phyloP scores from a whole-genome alignment of 2,888 invertebrate genomes.

The Flexamia atlantica region DNA sequence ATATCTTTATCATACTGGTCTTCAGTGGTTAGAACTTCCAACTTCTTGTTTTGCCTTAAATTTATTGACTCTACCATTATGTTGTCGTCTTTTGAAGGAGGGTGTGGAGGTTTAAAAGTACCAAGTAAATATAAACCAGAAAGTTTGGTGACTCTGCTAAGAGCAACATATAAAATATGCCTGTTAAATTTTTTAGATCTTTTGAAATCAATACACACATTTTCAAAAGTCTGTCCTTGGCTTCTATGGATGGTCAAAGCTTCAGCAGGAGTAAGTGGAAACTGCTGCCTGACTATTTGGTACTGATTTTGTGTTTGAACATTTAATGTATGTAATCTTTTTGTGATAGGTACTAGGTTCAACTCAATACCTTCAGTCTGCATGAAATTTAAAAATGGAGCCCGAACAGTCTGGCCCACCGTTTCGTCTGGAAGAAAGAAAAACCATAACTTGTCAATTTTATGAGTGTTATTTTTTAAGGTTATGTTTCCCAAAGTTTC shows the following conservation, averaged over 20 bases:
- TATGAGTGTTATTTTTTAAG: not conserved
- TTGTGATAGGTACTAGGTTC: not conserved
- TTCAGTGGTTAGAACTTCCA: too few species aligned
- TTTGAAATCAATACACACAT: slow-evolving; percentile 21
- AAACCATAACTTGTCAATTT: slow-evolving; percentile 39
- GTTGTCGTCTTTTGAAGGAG: too few species aligned
- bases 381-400: slow-evolving; percentile 21
- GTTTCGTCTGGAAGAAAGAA: not conserved
- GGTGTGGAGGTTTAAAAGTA: too few species aligned
- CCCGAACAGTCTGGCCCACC: not conserved
- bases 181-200: slow-evolving; percentile 5
- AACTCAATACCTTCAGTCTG: not conserved
- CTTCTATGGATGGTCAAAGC: slow-evolving; percentile 35
- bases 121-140: slow-evolving; percentile 22
- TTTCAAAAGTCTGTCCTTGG: slow-evolving; percentile 25
- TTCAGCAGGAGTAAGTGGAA: slow-evolving; percentile 9
- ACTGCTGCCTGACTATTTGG: slow-evolving; percentile 2
- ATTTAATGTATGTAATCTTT: not conserved
- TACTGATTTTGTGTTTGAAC: not conserved
- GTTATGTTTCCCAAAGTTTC: slow-evolving; percentile 60
- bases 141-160: slow-evolving; percentile 12
- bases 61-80: too few species aligned
- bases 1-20: too few species aligned
- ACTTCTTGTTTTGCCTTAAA: too few species aligned
- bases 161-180: slow-evolving; percentile 21